Base-by-base conservation (phyloP, 2,113 vertebrate genomes). In the Tragelaphus imberbis region DNA sequence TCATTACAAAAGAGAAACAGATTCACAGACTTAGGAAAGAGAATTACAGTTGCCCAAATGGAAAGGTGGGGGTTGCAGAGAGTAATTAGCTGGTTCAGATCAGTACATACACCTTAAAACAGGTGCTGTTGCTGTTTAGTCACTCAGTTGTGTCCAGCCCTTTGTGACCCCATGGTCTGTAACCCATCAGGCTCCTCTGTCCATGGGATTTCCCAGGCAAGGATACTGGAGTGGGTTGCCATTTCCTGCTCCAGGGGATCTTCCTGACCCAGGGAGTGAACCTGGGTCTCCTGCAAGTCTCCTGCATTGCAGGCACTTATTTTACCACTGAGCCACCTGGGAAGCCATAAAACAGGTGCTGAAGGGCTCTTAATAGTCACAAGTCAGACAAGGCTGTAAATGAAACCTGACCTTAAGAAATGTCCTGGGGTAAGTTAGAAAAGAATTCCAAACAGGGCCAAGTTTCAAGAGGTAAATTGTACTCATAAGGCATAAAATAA, bases 171-270 rank as follows among this genome's bases (percentile, higher is more conserved):
- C n/a, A 23, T 6, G 19, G n/a, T 36, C 68, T 71, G 68, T 10
- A 40, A n/a, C 19, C 68, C 68, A 71, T 6, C 19, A 71, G 68
- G 68, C 68, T 0, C 1, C 68, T 71, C n/a, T 71, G 4, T 71
- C 10, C 68, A 71, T 0, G 0, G 9, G 10, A 23, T 11, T 71
- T 40, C 1, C n/a, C n/a, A 71, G 68, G n/a, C 19, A 71, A 23
- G 68, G 23, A 71, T 71, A 1, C n/a, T 71, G 65, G 68, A 23
- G n/a, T 71, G 68, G 19, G 19, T 40, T 71, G 68, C 68, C 68
- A 71, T 40, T 40, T 36, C n/a, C n/a, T 23, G 4, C n/a, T 23
- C 65, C 65, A 71, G 9, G n/a, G n/a, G 5, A 2, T 71, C 65
- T 71, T 71, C 36, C 36, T 1, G 1, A 75, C 71, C 36, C 36